phyloP scores from a whole-genome alignment of 30 jellyfish, hydroid and myxozoan species.

The Phacellophora camtschatica region DNA sequence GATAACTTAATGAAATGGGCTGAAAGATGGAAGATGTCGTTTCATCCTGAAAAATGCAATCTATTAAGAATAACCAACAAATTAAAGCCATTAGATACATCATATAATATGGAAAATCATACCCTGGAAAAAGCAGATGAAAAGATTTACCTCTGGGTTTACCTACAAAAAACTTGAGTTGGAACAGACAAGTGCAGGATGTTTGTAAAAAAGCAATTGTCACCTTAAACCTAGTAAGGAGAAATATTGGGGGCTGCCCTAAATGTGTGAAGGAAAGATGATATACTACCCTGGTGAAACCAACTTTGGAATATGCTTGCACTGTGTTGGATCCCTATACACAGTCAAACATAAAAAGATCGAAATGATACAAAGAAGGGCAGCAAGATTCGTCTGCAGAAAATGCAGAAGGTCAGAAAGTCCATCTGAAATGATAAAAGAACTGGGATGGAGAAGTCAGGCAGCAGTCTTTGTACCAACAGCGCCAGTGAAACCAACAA shows the following conservation, averaged over 20 bases:
- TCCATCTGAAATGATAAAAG: slow-evolving; percentile 44
- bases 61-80: background rate
- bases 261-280: background rate
- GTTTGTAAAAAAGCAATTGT: background rate
- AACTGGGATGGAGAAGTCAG: slow-evolving; percentile 43
- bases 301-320: slow-evolving; percentile 16
- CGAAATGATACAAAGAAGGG: slow-evolving; percentile 33
- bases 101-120: slow-evolving; percentile 19
- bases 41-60: slow-evolving; percentile 14
- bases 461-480: slow-evolving; percentile 21
- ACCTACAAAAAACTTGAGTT: background rate
- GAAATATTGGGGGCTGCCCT: slow-evolving; percentile 28
- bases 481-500: slow-evolving; percentile 19
- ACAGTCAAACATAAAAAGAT: background rate
- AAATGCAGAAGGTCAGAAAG: slow-evolving; percentile 17
- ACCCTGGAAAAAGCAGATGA: background rate
- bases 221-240: background rate
- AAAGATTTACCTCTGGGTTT: background rate
- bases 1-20: slow-evolving; percentile 16
- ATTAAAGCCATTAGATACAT: slow-evolving; percentile 12
- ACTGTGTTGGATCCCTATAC: slow-evolving; percentile 10
- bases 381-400: slow-evolving; percentile 13
- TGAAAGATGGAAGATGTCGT: slow-evolving; percentile 17
- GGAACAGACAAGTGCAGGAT: slow-evolving; percentile 15
- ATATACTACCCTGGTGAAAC: slow-evolving; percentile 15